phyloP scores from a whole-genome alignment of 1,140 invertebrate genomes.

The Nasonia vitripennis region DNA sequence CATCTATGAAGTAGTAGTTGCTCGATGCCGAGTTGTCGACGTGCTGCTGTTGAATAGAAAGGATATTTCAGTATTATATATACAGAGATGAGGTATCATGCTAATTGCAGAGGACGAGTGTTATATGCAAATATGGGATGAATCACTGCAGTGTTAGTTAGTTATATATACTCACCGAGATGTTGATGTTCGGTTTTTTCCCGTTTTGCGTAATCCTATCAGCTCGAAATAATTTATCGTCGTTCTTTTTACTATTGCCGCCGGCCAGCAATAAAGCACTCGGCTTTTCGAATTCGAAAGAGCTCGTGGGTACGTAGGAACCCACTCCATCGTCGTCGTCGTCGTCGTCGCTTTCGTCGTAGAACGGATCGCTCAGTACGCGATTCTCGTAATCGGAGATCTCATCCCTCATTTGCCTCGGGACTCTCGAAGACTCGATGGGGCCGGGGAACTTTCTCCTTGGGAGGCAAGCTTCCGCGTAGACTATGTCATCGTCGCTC shows the following conservation, averaged over 20 bases:
- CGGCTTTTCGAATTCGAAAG: conserved; percentile 65
- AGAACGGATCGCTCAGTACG: conserved; percentile 69
- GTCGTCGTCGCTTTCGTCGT: conserved; percentile 66
- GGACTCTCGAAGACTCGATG: conserved; percentile 40
- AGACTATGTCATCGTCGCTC: conserved; percentile 40
- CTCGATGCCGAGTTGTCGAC: conserved; percentile 58
- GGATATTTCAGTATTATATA: conserved; percentile 4
- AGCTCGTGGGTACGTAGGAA: conserved; percentile 61
- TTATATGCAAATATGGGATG: neutral
- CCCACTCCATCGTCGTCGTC: conserved; percentile 61
- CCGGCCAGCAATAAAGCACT: conserved; percentile 41
- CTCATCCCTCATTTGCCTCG: conserved; percentile 59
- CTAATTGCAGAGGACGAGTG: neutral
- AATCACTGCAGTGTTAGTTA: neutral
- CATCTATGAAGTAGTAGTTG: conserved; percentile 83
- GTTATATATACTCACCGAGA: conserved; percentile 10
- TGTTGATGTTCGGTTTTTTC: conserved; percentile 19
- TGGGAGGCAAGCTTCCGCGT: conserved; percentile 16
- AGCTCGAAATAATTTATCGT: conserved; percentile 52
- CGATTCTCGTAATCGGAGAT: conserved; percentile 67
- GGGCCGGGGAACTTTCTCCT: conserved; percentile 13
- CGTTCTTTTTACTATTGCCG: conserved; percentile 53
- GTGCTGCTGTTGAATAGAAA: conserved; percentile 12
- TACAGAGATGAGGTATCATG: neutral
- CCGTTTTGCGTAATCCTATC: conserved; percentile 41